phyloP scores from a whole-genome alignment of 2,797 vertebrate genomes.

The Siniperca obscura region DNA sequence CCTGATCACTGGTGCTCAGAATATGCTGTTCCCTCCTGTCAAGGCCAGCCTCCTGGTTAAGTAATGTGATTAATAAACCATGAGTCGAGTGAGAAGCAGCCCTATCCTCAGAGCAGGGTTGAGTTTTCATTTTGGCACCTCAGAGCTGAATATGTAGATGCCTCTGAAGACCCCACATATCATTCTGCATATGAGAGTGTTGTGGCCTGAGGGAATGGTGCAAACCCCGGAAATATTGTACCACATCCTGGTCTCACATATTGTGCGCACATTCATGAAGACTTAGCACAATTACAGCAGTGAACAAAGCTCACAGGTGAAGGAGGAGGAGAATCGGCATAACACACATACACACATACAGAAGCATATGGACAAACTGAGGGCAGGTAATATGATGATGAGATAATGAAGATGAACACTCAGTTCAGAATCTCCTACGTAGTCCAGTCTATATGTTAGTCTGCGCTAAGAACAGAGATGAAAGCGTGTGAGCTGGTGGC shows the following conservation, averaged over 20 bases:
- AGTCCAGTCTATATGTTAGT: background rate
- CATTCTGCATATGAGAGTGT: slow-evolving; percentile 4
- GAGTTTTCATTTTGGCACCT: slow-evolving; percentile 64
- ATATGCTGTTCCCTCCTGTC: slow-evolving; percentile 54
- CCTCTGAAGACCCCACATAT: slow-evolving; percentile 19
- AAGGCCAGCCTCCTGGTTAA: slow-evolving; percentile 32
- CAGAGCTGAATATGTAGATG: slow-evolving; percentile 26
- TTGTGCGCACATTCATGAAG: slow-evolving; percentile 24
- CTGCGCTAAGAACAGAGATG: slow-evolving; percentile 53
- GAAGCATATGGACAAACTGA: background rate
- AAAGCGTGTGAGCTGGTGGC: slow-evolving; percentile 46
- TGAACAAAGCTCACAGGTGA: slow-evolving; percentile 29
- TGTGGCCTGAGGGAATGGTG: slow-evolving; percentile 32
- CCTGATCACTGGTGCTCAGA: slow-evolving; percentile 26
- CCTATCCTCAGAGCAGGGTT: slow-evolving; percentile 39
- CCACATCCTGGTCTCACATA: slow-evolving; percentile 30
- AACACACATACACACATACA: background rate
- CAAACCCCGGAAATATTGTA: slow-evolving; percentile 44
- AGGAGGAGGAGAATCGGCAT: background rate
- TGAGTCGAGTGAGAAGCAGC: slow-evolving; percentile 6
- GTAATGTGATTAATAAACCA: slow-evolving; percentile 63
- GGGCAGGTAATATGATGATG: no score
- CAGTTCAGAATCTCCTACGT: background rate
- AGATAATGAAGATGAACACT: slow-evolving; percentile 47
- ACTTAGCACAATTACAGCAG: slow-evolving; percentile 20